Percentiles rank a stretch among this genome's conserved stretches.
Evolutionary conservation across 2,113 vertebrate genomes (phyloP).

Genomic region (Cettia cetti): DNA sequence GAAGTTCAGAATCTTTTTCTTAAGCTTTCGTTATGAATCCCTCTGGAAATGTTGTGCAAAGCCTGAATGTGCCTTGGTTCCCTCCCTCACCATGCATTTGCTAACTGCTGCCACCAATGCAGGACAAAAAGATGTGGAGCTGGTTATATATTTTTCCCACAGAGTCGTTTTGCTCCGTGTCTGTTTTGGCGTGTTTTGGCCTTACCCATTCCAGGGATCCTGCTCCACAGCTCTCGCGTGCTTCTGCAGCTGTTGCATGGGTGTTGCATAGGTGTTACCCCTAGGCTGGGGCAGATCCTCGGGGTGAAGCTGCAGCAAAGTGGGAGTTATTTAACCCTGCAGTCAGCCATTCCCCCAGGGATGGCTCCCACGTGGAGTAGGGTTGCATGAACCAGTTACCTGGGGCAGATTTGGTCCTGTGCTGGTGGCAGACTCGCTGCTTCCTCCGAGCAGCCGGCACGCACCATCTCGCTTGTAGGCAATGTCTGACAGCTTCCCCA

Average conservation of each 20-base stretch:
- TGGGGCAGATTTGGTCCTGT: background rate
- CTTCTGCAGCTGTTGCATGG: background rate
- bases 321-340: background rate
- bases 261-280: background rate
- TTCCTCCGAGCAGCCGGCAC: background rate
- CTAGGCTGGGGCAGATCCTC: background rate
- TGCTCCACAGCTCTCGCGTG: background rate
- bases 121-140: background rate
- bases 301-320: background rate
- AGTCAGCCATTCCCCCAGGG: background rate
- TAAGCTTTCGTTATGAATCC: background rate
- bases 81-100: fast-evolving
- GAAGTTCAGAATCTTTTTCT: background rate
- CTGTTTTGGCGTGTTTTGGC: background rate
- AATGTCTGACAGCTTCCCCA: background rate
- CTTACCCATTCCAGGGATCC: background rate
- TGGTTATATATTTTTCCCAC: background rate
- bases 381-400: background rate
- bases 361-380: fast-evolving
- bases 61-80: background rate
- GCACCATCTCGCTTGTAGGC: background rate
- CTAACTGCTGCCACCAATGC: background rate
- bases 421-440: background rate
- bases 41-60: background rate
- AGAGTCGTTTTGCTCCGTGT: background rate